Evolutionary conservation across 2,797 vertebrate species (phyloP).

Genomic region (Cottoperca gobio): DNA sequence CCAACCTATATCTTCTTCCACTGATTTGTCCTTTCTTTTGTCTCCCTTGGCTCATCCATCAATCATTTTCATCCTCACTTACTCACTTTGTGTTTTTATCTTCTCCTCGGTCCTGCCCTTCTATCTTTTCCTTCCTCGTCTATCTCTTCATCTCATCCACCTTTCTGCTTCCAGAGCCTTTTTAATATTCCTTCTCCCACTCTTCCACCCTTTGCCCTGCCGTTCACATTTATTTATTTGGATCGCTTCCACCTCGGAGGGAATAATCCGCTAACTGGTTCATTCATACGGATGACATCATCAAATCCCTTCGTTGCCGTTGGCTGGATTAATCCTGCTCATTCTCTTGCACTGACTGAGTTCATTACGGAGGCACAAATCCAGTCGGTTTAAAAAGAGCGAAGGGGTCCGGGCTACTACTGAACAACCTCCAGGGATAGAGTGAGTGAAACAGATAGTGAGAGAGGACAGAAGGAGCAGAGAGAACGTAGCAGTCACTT

Average conservation of each 20-base stretch:
- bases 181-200: conserved; percentile 47
- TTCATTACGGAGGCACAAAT: conserved; percentile 85
- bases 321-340: conserved; percentile 87
- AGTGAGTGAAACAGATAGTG: conserved; percentile 51
- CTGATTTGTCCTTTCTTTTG: conserved; percentile 72
- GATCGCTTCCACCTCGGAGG: conserved; percentile 80
- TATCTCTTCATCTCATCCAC: conserved; percentile 45
- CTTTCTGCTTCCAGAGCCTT: conserved; percentile 44
- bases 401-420: conserved; percentile 63
- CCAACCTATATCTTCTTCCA: conserved; percentile 73
- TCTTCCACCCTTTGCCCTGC: conserved; percentile 62
- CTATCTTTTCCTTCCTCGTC: conserved; percentile 32
- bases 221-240: conserved; percentile 81
- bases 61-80: conserved; percentile 68
- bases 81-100: conserved; percentile 61
- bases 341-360: conserved; percentile 85
- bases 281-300: conserved; percentile 88
- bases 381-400: conserved; percentile 80
- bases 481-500: conserved; percentile 59
- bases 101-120: conserved; percentile 26
- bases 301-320: conserved; percentile 84
- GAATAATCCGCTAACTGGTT: conserved; percentile 87
- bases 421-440: conserved; percentile 59
- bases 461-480: conserved; percentile 41
- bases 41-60: conserved; percentile 71